Evolutionary conservation across 2,113 vertebrate species (phyloP), one percentile per base, ranked within the genome.

Genomic region (Paratilapia polleni): DNA sequence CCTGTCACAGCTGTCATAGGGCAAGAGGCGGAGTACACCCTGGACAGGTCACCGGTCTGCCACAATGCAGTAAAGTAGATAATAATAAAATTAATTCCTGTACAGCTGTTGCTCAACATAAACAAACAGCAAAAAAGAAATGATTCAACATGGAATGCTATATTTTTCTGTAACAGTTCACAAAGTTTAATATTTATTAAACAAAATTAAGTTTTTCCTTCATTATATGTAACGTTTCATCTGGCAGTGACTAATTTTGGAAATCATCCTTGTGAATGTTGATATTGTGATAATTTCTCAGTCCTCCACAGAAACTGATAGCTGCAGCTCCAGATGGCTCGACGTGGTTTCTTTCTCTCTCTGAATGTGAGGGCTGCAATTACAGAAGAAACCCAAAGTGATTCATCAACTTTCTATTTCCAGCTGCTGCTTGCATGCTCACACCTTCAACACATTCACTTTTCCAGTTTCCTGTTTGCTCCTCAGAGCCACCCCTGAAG

Each of bases 371-470:
- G 76, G 82, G 54, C 86, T 62, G 78, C 77, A 75, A 80, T 88
- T 88, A 89, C 76, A 64, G 80, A 86, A 86, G 70, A 77, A 87
- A 77, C 79, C n/a, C 0, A 74, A 85, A 7, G 79, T 86, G 92
- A 85, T 81, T 89, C 77, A 80, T 85, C 61, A 31, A 7, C 8
- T 83, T 85, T 91, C 88, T 91, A 87, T 91, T 92, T 93, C 77
- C 91, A 90, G 90, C 82, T 15, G 87, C 66, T 11, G 83, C 77
- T 81, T 9, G 1, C 80, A 11, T 49, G 1, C 52, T 88, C 75
- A 77, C 91, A 91, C 91, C 87, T 87, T 76, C 81, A 20, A 6
- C 61, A 11, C 19, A 2, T 31, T 57, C 54, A 41, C 83, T 63
- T 78, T 61, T 70, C 31, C 77, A 31, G 17, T 26, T 84, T 63